These are phyloP conservation scores for Sorex fumeus DNA, from an alignment of 2,113 vertebrate species.

Conservation along the genomic window DNA sequence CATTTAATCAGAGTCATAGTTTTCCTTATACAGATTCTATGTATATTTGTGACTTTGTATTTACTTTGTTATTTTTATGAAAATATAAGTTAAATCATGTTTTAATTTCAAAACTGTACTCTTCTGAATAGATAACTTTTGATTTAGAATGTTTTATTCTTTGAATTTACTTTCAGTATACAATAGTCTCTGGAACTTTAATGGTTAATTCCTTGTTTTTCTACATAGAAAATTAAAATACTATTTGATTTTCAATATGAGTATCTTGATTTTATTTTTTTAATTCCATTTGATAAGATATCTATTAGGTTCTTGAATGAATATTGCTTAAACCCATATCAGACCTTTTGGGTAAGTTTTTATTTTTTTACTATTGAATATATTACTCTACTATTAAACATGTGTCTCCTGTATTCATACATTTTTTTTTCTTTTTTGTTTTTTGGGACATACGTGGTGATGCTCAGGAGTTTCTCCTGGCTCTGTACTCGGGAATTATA, in stretches of 20 bases:
- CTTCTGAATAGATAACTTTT: not conserved
- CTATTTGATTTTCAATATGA: not conserved
- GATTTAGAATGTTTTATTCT: no score
- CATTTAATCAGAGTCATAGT: not conserved
- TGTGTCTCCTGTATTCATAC: not conserved
- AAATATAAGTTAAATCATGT: not conserved
- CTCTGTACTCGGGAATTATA: no score
- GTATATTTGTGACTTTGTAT: not conserved
- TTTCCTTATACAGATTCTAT: not conserved
- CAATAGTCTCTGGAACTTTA: no score
- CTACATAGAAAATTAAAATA: not conserved
- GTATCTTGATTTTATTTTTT: conserved; percentile 7
- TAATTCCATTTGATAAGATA: conserved; percentile 21
- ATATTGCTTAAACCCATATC: not conserved
- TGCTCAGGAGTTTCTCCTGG: no score
- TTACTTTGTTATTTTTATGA: not conserved
- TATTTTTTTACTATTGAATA: not conserved
- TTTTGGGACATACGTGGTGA: no score
- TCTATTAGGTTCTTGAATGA: conserved; percentile 3
- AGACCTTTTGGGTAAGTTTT: not conserved
- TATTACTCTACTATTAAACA: not conserved
- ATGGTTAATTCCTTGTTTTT: no score
- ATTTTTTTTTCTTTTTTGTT: not conserved
- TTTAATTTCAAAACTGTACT: conserved; percentile 6
- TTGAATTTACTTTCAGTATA: no score